Evolutionary conservation across 2,113 vertebrate genomes (phyloP), one percentile per base, ranked within the genome.

Genomic region (Corythornis madagascariensis): DNA sequence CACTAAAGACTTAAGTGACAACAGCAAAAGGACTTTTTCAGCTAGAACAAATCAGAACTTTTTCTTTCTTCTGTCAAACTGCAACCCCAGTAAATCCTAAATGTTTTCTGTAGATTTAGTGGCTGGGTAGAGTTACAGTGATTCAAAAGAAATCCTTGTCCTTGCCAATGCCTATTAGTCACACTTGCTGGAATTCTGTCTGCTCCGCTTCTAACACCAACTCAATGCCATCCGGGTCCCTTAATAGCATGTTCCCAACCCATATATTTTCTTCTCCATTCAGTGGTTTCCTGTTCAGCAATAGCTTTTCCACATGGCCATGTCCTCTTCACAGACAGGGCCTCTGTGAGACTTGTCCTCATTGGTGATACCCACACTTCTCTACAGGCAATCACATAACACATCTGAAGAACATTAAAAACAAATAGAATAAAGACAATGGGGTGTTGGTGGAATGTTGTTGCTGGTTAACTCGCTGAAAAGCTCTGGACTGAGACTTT

Each of bases 1-100:
- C 53, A 13, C 33, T 69, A 1, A 86, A 91, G 75, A 90, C 74
- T 93, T 84, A 86, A 94, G 95, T 86, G 86, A 78, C 87, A 81
- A 56, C 61, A 84, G 88, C 90, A 79, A 79, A 93, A 94, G 71
- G 88, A 83, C 55, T 67, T 90, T 94, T 87, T 96, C 84, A 93
- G 4, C 91, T 82, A 92, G 95, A 97, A 96, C 95, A 95, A 96
- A 96, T 95, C 94, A 88, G 89, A 93, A 91, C 69, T 91, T 92
- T 53, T 72, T 56, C 89, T 84, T 87, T 88, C 84, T 87, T 52
- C 86, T 91, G 94, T 96, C 94, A 92, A 11, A 33, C 73, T 94
- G 53, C 83, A 94, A 85, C 87, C 88, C 90, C 45, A 72, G 83
- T 92, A 93, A 94, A 97, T 95, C 90, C 93, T 94, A 90, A 94